phyloP scores from a whole-genome alignment of 53 echinoderm and acorn worm genomes.

The Zoroaster sp. region DNA sequence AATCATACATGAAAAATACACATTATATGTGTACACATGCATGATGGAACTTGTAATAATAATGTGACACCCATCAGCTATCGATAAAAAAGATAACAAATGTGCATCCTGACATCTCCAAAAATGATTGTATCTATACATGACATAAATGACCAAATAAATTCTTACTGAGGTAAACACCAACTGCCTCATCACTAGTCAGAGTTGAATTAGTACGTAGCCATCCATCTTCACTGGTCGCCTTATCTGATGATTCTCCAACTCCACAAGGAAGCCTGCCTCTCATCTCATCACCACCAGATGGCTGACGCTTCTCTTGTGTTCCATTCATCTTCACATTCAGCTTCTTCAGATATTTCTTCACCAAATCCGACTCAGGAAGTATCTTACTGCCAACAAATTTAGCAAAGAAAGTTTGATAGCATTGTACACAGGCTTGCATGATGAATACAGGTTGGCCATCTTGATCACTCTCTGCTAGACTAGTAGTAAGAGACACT shows the following conservation, averaged over 20 bases:
- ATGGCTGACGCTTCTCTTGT: conserved; percentile 34
- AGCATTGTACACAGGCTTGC: conserved; percentile 98
- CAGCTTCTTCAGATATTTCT: conserved; percentile 69
- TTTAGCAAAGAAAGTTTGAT: conserved; percentile 91
- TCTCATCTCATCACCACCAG: conserved; percentile 8
- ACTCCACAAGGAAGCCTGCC: neutral
- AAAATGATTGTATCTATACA: no score
- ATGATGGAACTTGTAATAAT: no score
- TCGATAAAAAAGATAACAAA: no score
- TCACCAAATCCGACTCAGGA: conserved; percentile 75
- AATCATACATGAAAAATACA: no score
- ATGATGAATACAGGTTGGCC: conserved; percentile 88
- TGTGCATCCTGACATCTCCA: no score
- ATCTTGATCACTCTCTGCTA: conserved; percentile 61
- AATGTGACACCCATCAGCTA: no score
- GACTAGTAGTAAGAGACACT: conserved; percentile 46
- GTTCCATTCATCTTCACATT: conserved; percentile 57
- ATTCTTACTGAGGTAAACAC: conserved; percentile 65
- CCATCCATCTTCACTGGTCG: conserved; percentile 37
- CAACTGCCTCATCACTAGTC: conserved; percentile 76
- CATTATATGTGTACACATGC: no score
- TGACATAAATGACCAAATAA: no score
- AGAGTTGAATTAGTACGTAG: conserved; percentile 73
- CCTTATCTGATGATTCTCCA: neutral
- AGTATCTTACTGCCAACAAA: conserved; percentile 88